Evolutionary conservation across 2,888 invertebrate species (phyloP).

Genomic region (Tachina lurida): DNA sequence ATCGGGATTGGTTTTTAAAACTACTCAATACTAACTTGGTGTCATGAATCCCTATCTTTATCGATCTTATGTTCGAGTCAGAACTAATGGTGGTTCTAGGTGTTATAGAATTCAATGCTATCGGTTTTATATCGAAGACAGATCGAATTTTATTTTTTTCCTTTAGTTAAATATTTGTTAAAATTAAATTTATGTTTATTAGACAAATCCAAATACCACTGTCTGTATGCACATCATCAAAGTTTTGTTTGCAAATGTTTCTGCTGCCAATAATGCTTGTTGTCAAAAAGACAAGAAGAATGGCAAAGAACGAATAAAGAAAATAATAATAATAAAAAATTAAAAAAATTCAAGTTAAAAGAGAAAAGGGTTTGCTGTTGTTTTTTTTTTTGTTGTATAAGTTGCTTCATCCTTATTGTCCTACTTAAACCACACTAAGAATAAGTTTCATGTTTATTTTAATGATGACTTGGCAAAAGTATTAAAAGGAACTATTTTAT

Average conservation of each 20-base stretch:
- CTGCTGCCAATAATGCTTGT: slow-evolving; percentile 58
- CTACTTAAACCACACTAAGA: slow-evolving; percentile 69
- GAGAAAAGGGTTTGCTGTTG: slow-evolving; percentile 16
- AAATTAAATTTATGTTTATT: too few relatives aligned
- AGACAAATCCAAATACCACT: slow-evolving; percentile 1
- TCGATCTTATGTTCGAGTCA: too few relatives aligned
- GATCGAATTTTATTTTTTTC: too few relatives aligned
- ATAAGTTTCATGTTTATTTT: slow-evolving; percentile 70
- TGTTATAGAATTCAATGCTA: too few relatives aligned
- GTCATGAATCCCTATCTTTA: too few relatives aligned
- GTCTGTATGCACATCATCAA: slow-evolving; percentile 17
- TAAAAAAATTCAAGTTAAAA: slow-evolving; percentile 14
- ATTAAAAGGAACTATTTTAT: slow-evolving; percentile 70
- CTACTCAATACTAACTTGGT: too few relatives aligned
- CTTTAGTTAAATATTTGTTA: too few relatives aligned
- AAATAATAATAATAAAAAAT: not conserved
- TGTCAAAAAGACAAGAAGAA: slow-evolving; percentile 56
- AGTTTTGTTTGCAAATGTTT: slow-evolving; percentile 51
- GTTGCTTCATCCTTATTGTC: slow-evolving; percentile 63
- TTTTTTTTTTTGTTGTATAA: not conserved
- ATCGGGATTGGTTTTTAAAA: too few relatives aligned
- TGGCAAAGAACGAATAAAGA: slow-evolving; percentile 7
- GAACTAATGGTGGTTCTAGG: too few relatives aligned
- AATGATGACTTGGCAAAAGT: slow-evolving; percentile 72
- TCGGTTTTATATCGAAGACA: too few relatives aligned